Evolutionary conservation across 2,797 vertebrate species (phyloP).

Genomic region (Enteromius paludinosus): DNA sequence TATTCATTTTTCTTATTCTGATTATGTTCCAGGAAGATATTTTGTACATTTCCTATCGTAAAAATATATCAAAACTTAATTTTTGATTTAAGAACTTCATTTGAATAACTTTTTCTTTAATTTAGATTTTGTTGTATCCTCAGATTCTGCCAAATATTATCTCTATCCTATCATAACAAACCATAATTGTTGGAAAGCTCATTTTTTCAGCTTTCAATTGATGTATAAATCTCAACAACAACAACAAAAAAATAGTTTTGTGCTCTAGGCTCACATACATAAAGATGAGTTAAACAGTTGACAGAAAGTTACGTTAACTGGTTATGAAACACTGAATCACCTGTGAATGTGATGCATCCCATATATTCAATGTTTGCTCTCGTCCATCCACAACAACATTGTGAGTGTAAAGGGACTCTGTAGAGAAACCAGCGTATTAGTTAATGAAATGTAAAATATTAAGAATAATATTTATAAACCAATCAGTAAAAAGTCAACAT

Average conservation of each 20-base stretch:
- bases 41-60: neutral
- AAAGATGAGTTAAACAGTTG: neutral
- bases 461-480: slow-evolving; percentile 1
- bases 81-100: too few species aligned
- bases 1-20: neutral
- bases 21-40: neutral
- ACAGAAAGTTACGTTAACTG: neutral
- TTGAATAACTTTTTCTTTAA: neutral
- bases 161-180: neutral
- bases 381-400: slow-evolving; percentile 80
- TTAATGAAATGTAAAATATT: neutral
- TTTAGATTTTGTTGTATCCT: neutral
- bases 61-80: neutral
- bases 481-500: slow-evolving; percentile 56
- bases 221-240: neutral
- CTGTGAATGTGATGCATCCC: slow-evolving; percentile 85
- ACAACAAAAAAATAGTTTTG: neutral
- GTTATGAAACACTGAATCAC: slow-evolving; percentile 66
- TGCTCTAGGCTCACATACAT: neutral
- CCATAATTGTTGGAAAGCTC: neutral
- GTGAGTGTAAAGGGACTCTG: slow-evolving; percentile 89
- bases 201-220: neutral
- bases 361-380: slow-evolving; percentile 84
- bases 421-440: neutral
- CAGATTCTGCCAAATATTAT: neutral